Base-by-base conservation (phyloP, 2,797 vertebrate genomes). In the Coluber constrictor region DNA sequence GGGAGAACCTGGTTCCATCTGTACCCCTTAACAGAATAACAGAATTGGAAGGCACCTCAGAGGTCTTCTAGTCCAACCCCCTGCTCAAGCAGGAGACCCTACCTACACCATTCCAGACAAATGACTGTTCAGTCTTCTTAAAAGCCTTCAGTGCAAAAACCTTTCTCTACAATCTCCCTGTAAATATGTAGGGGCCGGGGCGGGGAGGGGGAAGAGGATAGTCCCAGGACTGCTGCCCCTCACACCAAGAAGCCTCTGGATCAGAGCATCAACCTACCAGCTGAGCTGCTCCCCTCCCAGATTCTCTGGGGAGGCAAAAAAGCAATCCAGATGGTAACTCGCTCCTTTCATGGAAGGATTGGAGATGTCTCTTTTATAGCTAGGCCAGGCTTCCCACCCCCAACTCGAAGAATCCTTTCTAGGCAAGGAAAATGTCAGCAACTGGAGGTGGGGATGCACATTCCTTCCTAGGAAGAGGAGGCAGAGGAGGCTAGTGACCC, bases 311-410 rank as follows among this genome's bases (percentile, higher is more conserved):
- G 93, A 93, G 15, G 37, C 29, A 55, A 12, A 60, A 47, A 54
- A 32, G 29, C 86, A 91, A 51, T 16, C 25, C 55, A 57, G 86
- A 90, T 91, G 63, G 63, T 13, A 55, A 61, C 93, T 95, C 95
- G 61, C 96, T 91, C 96, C 97, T 97, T 97, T 97, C 96, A 96
- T 96, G 97, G 97, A 86, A 90, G 96, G 95, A 90, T 94, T 92
- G 56, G 43, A 88, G 63, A 47, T 0, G 13, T 60, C 70, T 23
- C 88, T 83, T 54, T 57, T 37, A 57, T 1, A 79, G 87, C 74
- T 79, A 27, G n/a, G 20, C 20, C 66, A 13, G 12, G 15, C 32
- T 86, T 57, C 91, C 59, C 37, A 29, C 63, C 25, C 43, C 87
- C 91, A 91, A 88, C 92, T 90, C 60, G 13, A 55, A 11, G 57